phyloP scores from a whole-genome alignment of 2,113 vertebrate genomes.

The Microtus richardsoni region DNA sequence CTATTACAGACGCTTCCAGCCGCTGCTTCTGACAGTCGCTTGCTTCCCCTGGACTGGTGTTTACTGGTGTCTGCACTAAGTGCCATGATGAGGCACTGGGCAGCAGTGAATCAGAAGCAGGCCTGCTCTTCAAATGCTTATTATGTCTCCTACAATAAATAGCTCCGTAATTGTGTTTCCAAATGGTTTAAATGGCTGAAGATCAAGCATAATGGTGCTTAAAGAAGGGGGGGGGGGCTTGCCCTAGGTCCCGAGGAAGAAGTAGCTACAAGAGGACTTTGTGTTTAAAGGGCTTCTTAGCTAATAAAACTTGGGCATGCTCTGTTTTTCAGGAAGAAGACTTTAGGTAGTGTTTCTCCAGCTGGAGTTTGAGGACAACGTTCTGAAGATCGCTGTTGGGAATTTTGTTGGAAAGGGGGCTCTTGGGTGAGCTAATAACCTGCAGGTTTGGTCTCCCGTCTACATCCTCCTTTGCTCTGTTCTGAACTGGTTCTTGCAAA shows the following conservation, averaged over 20 bases:
- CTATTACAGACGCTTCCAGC: not conserved
- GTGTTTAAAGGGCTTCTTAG: conserved; percentile 19
- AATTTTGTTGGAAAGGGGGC: not conserved
- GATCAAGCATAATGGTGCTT: not conserved
- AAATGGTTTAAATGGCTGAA: not conserved
- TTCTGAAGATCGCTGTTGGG: conserved; percentile 1
- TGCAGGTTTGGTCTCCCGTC: not conserved
- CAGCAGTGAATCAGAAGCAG: conserved; percentile 11
- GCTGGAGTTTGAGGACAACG: conserved; percentile 13
- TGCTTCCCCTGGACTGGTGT: not conserved
- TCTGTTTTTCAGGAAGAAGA: not conserved
- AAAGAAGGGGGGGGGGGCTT: not conserved
- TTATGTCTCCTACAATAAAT: conserved; percentile 39
- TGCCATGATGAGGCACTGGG: not conserved
- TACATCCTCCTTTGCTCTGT: not conserved
- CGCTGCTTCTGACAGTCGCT: not conserved
- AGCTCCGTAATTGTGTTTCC: not conserved
- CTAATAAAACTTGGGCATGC: not conserved
- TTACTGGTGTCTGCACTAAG: not conserved
- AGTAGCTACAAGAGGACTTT: conserved; percentile 14
- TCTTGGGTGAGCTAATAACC: conserved; percentile 5
- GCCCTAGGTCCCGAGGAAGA: not conserved
- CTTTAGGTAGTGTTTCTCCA: conserved; percentile 18
- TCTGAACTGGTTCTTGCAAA: conserved; percentile 9
- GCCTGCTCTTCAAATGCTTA: not conserved